A percentile compares a stretch with the other conserved stretches of the same genome.
Evolutionary conservation across 2,888 invertebrate genomes (phyloP).

Genomic region (Cephus pulcher): DNA sequence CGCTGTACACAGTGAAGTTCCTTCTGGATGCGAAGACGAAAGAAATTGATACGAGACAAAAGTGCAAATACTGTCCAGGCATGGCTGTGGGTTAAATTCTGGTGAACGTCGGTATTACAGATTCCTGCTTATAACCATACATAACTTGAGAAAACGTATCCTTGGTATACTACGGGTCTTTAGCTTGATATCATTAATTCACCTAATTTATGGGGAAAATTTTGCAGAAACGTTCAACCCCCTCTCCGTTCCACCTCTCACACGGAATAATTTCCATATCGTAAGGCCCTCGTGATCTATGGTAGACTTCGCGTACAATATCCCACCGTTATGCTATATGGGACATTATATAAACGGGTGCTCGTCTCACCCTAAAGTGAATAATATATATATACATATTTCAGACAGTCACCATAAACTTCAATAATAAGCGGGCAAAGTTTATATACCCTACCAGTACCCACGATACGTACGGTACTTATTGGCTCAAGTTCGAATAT

Average conservation of each 20-base stretch:
- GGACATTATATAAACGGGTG: constrained; percentile 47
- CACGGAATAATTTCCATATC: constrained; percentile 60
- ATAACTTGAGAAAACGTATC: neutral
- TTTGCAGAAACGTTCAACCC: constrained; percentile 38
- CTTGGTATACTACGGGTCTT: neutral
- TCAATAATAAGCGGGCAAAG: neutral
- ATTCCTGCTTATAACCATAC: neutral
- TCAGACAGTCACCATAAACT: neutral
- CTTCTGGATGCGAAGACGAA: neutral
- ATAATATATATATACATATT: neutral
- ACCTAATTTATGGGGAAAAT: constrained; percentile 56
- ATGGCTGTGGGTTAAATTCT: neutral
- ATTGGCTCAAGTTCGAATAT: constrained; percentile 18
- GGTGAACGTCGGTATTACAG: neutral
- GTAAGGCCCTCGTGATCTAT: constrained; percentile 56
- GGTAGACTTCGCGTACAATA: constrained; percentile 52
- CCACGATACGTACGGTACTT: constrained; percentile 19
- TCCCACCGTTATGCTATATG: constrained; percentile 38
- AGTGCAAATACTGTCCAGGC: neutral
- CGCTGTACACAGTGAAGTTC: neutral
- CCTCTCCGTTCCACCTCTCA: constrained; percentile 30
- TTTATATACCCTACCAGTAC: neutral
- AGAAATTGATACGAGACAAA: neutral
- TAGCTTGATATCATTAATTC: constrained; percentile 48
- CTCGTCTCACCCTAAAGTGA: constrained; percentile 6